Percentiles rank a stretch among this genome's conserved stretches.
Conservation (phyloP, 1,140 invertebrate species). For the Aphidius gifuensis region DNA sequence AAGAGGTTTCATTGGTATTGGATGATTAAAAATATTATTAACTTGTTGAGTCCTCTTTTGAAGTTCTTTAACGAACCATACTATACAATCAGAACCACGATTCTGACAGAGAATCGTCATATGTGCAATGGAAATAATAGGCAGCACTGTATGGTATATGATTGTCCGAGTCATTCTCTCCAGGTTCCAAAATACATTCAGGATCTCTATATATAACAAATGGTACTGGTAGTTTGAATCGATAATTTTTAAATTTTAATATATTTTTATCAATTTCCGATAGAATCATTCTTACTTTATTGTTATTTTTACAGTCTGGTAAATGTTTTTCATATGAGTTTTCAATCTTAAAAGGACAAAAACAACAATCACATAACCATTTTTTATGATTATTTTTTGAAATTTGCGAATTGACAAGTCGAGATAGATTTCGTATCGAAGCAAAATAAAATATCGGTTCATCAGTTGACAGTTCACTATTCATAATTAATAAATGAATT, state of each 20-base stretch:
- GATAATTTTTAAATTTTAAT: neutral
- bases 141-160: slow-evolving; percentile 43
- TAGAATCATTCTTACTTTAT: neutral
- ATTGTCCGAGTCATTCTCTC: slow-evolving; percentile 23
- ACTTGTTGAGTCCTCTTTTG: neutral
- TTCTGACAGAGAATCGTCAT: slow-evolving; percentile 39
- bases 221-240: neutral
- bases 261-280: neutral
- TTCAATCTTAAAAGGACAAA: neutral
- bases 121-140: slow-evolving; percentile 45
- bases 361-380: neutral
- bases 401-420: too few relatives aligned
- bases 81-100: slow-evolving; percentile 36
- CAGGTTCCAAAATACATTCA: neutral
- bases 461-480: too few relatives aligned
- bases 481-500: too few relatives aligned
- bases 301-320: neutral
- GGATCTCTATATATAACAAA: neutral
- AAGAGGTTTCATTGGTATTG: slow-evolving; percentile 7
- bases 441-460: too few relatives aligned
- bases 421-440: too few relatives aligned
- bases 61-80: slow-evolving; percentile 30
- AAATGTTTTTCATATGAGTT: neutral
- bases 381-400: too few relatives aligned
- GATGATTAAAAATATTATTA: neutral